Evolutionary conservation across 2,113 vertebrate species (phyloP), one percentile per base, ranked within the genome.

Genomic region (Eudyptes chrysolophus): DNA sequence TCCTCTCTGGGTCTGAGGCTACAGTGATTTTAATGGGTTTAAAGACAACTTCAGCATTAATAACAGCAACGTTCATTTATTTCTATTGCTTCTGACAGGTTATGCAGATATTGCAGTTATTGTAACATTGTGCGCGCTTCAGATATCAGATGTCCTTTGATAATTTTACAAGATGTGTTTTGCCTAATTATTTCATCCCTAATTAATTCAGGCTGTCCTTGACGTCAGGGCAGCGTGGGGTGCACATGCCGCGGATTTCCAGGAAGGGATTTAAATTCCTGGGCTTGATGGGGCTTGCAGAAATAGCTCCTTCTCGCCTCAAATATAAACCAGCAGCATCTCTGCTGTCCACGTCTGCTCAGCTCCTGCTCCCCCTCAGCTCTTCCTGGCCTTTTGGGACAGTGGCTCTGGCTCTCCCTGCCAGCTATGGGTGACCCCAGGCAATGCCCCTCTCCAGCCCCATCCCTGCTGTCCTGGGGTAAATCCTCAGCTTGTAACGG

Each of bases 121-220:
- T 72, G 70, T 89, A 93, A 70, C 16, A 3, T 85, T 85, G 48
- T 77, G 62, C 0, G 1, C 0, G 7, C 81, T 65, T 92, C 24
- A 17, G 87, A 86, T 94, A 84, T 65, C 62, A 40, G 92, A 66
- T 87, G 68, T 84, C 61, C 83, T 96, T 94, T 78, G 94, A 94
- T 96, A 89, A 78, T 97, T 94, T 94, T 90, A 91, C 96, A 90
- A 84, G 76, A 90, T 71, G 29, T 4, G 11, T 97, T 97, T 95
- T 97, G 57, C 76, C 48, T 96, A 95, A 92, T 96, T 97, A 71
- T 89, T 95, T 93, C 10, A 6, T 91, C 80, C 64, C 48, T 40
- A 46, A 94, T 89, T 75, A 94, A 92, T 87, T 89, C 48, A n/a
- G 72, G 42, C 52, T 90, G 42, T 77, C 69, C 80, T 78, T 95